A percentile compares a stretch with the other conserved stretches of the same genome.
Evolutionary conservation across 2,888 invertebrate species (phyloP).

Genomic region (Acronicta alni): DNA sequence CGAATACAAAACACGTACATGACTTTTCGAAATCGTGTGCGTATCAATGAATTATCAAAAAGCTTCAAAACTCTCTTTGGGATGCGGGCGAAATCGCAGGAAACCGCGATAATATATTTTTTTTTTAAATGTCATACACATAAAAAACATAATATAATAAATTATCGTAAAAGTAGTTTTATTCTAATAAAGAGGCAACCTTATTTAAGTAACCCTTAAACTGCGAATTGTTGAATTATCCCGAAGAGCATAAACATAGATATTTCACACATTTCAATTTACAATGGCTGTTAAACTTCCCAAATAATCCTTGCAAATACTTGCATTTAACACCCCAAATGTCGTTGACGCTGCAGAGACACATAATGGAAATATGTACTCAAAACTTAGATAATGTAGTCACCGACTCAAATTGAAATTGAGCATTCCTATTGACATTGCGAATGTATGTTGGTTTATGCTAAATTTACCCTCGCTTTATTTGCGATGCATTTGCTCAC

Average conservation of each 20-base stretch:
- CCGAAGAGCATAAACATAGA: conserved; percentile 2
- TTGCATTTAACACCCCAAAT: conserved; percentile 7
- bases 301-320: background rate
- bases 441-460: conserved; percentile 7
- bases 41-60: too few relatives aligned
- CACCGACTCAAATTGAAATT: conserved; percentile 16
- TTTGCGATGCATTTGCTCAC: background rate
- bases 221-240: background rate
- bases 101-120: too few relatives aligned
- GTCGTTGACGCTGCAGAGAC: conserved; percentile 13
- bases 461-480: conserved; percentile 3
- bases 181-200: background rate
- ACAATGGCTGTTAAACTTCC: background rate
- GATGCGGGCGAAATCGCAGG: too few relatives aligned
- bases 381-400: conserved; percentile 20
- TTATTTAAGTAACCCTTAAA: background rate
- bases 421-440: conserved; percentile 19
- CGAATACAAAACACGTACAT: too few relatives aligned
- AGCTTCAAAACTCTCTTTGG: too few relatives aligned
- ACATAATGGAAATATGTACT: conserved; percentile 18
- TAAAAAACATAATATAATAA: background rate
- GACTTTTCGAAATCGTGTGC: too few relatives aligned
- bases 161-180: background rate
- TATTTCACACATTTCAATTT: conserved; percentile 22
- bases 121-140: too few relatives aligned